These are phyloP conservation scores for Amphipoea lucens DNA, from an alignment of 2,888 invertebrate species.

Conservation along the genomic window DNA sequence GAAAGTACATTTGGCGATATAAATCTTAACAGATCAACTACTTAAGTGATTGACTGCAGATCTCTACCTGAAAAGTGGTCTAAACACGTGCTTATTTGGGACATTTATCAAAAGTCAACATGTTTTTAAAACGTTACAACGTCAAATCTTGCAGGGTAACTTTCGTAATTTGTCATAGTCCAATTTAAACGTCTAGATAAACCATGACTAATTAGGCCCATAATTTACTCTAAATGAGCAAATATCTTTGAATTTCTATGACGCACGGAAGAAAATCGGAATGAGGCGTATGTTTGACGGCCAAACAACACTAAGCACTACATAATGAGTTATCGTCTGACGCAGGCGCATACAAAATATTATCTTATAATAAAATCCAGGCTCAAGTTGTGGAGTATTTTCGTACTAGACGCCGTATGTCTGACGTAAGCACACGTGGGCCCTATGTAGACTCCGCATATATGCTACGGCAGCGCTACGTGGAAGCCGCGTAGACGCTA, in stretches of 20 bases:
- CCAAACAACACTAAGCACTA: conserved; percentile 54
- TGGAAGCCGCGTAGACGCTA: background rate
- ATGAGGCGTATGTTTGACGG: conserved; percentile 59
- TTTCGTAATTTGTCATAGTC: conserved; percentile 75
- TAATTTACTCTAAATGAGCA: conserved; percentile 80
- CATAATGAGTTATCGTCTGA: conserved; percentile 57
- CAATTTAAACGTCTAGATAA: conserved; percentile 83
- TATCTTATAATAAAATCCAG: conserved; percentile 59
- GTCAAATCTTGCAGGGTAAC: conserved; percentile 64
- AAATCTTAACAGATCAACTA: background rate
- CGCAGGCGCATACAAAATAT: conserved; percentile 58
- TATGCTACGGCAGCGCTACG: background rate
- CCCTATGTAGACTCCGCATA: background rate
- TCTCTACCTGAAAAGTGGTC: conserved; percentile 15
- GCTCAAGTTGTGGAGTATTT: conserved; percentile 27
- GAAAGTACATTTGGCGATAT: background rate
- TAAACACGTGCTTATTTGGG: conserved; percentile 64
- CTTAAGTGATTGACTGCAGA: background rate
- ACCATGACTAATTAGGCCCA: conserved; percentile 83
- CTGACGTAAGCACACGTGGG: background rate
- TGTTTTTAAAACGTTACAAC: conserved; percentile 57
- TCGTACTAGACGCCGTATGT: background rate
- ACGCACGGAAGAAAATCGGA: conserved; percentile 75
- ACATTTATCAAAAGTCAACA: conserved; percentile 70
- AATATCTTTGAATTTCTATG: conserved; percentile 76